Evolutionary conservation across 2,797 vertebrate species (phyloP).

Genomic region (Tenualosa ilisha): DNA sequence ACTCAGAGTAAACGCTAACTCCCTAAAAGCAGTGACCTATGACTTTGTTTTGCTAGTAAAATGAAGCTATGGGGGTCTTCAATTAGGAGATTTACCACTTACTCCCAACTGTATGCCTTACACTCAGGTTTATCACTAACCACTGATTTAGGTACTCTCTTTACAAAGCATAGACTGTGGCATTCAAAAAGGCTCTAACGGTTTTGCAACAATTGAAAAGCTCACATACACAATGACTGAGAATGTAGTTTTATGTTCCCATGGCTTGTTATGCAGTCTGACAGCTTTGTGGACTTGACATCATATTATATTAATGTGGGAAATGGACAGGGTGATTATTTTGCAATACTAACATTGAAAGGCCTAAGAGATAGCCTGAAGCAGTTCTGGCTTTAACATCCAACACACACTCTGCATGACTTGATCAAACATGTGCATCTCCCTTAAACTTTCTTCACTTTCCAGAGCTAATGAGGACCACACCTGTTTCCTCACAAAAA

Average conservation of each 20-base stretch:
- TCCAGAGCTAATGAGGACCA: neutral
- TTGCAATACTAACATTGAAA: neutral
- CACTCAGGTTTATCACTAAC: too few species aligned
- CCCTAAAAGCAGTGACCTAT: too few species aligned
- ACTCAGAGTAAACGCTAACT: too few species aligned
- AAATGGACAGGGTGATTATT: neutral
- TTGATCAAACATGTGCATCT: neutral
- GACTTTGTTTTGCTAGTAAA: too few species aligned
- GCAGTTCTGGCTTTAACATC: neutral
- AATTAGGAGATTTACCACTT: too few species aligned
- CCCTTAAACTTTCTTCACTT: neutral
- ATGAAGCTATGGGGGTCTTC: too few species aligned
- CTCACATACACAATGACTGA: neutral
- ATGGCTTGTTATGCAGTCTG: neutral
- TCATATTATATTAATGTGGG: neutral
- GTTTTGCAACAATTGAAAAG: neutral
- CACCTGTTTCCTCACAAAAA: neutral
- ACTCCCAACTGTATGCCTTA: too few species aligned
- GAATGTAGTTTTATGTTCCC: neutral
- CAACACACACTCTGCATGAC: neutral
- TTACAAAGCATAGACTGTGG: neutral
- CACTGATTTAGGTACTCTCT: neutral
- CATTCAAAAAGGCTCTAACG: neutral
- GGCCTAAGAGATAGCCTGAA: neutral
- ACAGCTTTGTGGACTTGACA: neutral